Base-by-base conservation (phyloP, 2,888 invertebrate species). In the Drosophila emarginata region DNA sequence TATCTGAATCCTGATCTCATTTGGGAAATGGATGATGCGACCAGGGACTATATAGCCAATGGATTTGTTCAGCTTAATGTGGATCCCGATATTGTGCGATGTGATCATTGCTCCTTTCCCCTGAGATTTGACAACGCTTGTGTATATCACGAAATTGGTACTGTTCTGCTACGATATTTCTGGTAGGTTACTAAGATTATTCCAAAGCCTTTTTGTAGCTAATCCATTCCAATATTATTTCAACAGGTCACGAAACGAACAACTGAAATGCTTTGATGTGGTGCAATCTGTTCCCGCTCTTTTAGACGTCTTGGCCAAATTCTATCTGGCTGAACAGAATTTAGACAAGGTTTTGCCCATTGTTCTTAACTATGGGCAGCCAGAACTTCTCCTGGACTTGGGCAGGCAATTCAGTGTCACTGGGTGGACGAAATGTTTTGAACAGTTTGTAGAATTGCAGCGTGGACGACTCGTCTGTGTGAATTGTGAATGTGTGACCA, bases 1-100 rank as follows among this genome's bases (percentile, higher is more conserved):
- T 92, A 92, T 79, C 77, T 92, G 57, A 92, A 92, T 67, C 89
- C 91, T 11, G 92, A 92, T 65, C 87, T 92, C 7, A 91, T 92
- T 37, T 92, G 91, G 91, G 91, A 92, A 73, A 89, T 92, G 78
- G 92, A 92, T 45, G 91, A 92, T 50, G 77, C 79, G 14, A 90
- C 91, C 11, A 79, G 91, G n/a, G 91, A 92, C 53, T 92, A 90
- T 63, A 91, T 92, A 62, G 88, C 91, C 2, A 78, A 75, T n/a
- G 91, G 91, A 3, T 91, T 92, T 67, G 80, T 90, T 1, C 70
- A 87, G 3, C 75, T 92, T 0, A 92, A 92, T 72, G 73, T 85
- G 6, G 79, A 79, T 3, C 67, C 76, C 2, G 89, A 91, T 57
- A 89, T 90, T 9, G 79, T 91, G 5, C 89, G 89, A 15, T 92